Evolutionary conservation across 2,113 vertebrate species (phyloP).

Genomic region (Chaenocephalus aceratus): DNA sequence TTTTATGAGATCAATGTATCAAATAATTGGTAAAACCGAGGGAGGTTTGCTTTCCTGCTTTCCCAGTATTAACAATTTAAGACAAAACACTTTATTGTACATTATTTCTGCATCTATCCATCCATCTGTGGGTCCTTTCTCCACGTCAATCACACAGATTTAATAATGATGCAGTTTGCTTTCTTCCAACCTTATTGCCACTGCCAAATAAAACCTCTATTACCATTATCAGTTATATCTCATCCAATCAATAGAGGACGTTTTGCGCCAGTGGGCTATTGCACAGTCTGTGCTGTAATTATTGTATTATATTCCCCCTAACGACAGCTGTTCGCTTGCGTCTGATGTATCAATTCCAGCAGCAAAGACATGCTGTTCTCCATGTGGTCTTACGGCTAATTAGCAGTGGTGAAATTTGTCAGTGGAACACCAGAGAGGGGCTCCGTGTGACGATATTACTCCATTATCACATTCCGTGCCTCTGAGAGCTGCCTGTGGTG

Average conservation of each 20-base stretch:
- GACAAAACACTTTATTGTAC: background rate
- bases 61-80: background rate
- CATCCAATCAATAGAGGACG: slow-evolving; percentile 14
- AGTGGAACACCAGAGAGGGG: slow-evolving; percentile 47
- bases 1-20: too few species aligned
- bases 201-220: background rate
- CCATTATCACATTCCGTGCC: slow-evolving; percentile 43
- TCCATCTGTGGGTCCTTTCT: background rate
- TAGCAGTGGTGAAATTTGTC: slow-evolving; percentile 50
- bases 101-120: background rate
- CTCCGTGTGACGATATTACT: slow-evolving; percentile 41
- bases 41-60: background rate
- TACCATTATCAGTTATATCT: slow-evolving; percentile 10
- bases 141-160: background rate
- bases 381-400: slow-evolving; percentile 66
- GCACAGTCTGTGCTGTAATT: slow-evolving; percentile 47
- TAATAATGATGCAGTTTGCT: background rate
- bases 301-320: slow-evolving; percentile 46
- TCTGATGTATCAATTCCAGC: slow-evolving; percentile 60
- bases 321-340: slow-evolving; percentile 48
- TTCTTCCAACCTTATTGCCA: background rate
- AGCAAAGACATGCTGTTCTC: slow-evolving; percentile 52
- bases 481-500: slow-evolving; percentile 18
- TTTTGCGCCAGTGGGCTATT: slow-evolving; percentile 20
- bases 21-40: too few species aligned